Evolutionary conservation across 64 coral and sea anemone genomes (phyloP).

Genomic region (Montipora capricornis): DNA sequence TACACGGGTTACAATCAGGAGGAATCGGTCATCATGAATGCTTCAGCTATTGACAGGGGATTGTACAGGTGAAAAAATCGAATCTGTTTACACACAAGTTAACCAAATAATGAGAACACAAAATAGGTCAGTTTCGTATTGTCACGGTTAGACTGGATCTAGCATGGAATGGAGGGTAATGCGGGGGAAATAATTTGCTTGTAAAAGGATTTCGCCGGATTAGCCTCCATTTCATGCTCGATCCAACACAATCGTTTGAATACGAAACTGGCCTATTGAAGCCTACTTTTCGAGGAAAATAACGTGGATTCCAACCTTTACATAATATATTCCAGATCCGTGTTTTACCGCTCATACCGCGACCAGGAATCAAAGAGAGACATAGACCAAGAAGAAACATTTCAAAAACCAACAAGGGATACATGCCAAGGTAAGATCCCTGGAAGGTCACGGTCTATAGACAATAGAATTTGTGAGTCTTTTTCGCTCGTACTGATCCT

Average conservation of each 20-base stretch:
- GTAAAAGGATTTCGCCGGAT: too few relatives aligned
- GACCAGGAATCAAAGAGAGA: slow-evolving; percentile 98
- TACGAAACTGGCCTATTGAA: not conserved
- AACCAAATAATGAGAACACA: too few relatives aligned
- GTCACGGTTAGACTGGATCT: too few relatives aligned
- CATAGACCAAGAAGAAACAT: slow-evolving; percentile 94
- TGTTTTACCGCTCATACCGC: slow-evolving; percentile 98
- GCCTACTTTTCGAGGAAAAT: too few relatives aligned
- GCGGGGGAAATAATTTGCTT: too few relatives aligned
- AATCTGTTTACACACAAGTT: too few relatives aligned
- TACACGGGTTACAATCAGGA: slow-evolving; percentile 99
- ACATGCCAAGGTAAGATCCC: slow-evolving; percentile 70
- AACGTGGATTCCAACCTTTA: not conserved
- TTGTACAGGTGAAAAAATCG: slow-evolving; percentile 79
- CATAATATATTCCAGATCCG: slow-evolving; percentile 46
- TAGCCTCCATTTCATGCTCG: too few relatives aligned
- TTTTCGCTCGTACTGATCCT: not conserved
- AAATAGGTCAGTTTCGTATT: too few relatives aligned
- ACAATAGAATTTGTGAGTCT: too few relatives aligned
- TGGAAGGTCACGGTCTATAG: too few relatives aligned
- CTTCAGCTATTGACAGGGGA: slow-evolving; percentile 95
- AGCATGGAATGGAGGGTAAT: too few relatives aligned
- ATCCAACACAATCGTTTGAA: too few relatives aligned
- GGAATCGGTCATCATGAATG: slow-evolving; percentile 99
- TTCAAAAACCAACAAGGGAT: slow-evolving; percentile 98